Conservation (phyloP, 2,113 vertebrate species). For the Uria lomvia region DNA sequence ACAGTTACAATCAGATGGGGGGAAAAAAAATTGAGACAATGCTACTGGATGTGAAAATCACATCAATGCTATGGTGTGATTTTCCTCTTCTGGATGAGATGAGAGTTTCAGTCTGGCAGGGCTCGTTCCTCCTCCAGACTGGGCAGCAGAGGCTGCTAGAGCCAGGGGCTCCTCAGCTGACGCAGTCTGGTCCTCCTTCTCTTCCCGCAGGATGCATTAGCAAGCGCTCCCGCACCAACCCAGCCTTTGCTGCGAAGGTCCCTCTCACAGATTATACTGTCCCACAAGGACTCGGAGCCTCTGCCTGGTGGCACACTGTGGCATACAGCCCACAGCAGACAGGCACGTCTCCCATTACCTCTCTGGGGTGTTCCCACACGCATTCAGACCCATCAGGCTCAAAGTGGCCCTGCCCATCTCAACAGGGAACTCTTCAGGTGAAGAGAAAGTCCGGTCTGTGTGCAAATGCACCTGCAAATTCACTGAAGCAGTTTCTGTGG, state of each 20-base stretch:
- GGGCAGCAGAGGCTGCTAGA: not conserved
- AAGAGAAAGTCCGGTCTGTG: not conserved
- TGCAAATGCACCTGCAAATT: not conserved
- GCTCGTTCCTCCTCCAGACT: not conserved
- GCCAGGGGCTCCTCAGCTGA: not conserved
- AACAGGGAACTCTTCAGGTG: not conserved
- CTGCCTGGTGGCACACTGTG: accelerated
- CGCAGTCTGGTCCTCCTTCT: not conserved
- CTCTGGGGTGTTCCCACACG: not conserved
- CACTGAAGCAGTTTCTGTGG: not conserved
- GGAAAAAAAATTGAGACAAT: not conserved
- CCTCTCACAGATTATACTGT: not conserved
- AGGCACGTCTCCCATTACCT: not conserved
- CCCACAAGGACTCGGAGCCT: not conserved
- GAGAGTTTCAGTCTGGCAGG: not conserved
- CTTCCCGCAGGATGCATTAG: not conserved
- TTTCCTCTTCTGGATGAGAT: not conserved
- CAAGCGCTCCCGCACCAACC: not conserved
- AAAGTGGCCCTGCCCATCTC: not conserved
- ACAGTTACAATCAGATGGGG: not conserved
- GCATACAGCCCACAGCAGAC: not conserved
- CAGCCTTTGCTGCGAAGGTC: not conserved
- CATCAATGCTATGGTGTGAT: not conserved
- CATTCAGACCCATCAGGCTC: not conserved
- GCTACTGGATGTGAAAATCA: not conserved